Evolutionary conservation across 2,888 invertebrate genomes (phyloP), one percentile per base, ranked within the genome.

Genomic region (Rhingia rostrata): DNA sequence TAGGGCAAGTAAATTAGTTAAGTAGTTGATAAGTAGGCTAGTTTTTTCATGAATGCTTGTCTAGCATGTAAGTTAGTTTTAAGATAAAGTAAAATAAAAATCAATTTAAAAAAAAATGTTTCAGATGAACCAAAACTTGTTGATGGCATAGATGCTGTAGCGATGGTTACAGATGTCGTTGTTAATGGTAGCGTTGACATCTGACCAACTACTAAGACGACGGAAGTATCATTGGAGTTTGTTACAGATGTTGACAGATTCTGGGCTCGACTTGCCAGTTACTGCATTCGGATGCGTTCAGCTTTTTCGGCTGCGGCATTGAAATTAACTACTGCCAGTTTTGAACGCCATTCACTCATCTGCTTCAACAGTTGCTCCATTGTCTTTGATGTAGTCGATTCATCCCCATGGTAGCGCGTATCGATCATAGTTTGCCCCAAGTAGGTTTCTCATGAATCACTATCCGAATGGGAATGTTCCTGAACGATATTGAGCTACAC

Each of bases 281-380:
- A 53, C 37, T 37, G 53, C 45, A 63, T 43, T 6, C 45, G 30
- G 6, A 43, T 47, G 33, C 43, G 53, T 22, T 51, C 51, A 43
- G 37, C 33, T 4, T 61, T 72, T 39, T 32, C 32, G n/a, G n/a
- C n/a, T n/a, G n/a, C n/a, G n/a, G n/a, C n/a, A n/a, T n/a, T n/a
- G n/a, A n/a, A n/a, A n/a, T 30, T 61, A 9, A 14, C 43, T 61
- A 9, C 37, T 9, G 61, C 61, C 45, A 73, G 53, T 63, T 73
- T 39, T 49, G 14, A 43, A 10, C 72, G 60, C 61, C 51, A 9
- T 35, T 63, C 54, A 61, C 37, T 9, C n/a, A 56, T 37, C 63
- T 73, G 63, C 45, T 54, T 14, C 12, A n/a, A 5, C 32, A 53
- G 5, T n/a, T 32, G 33, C 5, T 35, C 32, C n/a, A n/a, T n/a